Evolutionary conservation across 2,888 invertebrate species (phyloP).

Genomic region (Therioaphis trifolii): DNA sequence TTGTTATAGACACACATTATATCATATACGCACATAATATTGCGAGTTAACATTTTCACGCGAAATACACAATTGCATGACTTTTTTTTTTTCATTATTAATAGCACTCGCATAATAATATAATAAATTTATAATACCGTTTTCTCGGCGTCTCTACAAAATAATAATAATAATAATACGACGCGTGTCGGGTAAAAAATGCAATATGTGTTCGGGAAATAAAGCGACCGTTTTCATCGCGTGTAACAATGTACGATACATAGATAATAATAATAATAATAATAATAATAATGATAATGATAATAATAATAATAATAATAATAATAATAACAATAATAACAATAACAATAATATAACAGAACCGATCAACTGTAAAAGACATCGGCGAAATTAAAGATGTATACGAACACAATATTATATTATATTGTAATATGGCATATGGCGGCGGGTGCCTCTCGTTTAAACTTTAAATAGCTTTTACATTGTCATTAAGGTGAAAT

Average conservation of each 20-base stretch:
- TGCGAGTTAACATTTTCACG: too few species aligned
- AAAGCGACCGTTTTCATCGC: not conserved
- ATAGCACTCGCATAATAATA: not conserved
- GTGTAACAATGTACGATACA: not conserved
- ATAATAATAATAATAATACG: not conserved
- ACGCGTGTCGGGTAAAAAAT: not conserved
- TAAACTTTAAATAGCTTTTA: not conserved
- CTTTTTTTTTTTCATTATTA: not conserved
- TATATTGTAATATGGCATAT: too few species aligned
- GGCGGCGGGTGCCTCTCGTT: not conserved
- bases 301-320: too few species aligned
- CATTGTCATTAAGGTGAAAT: too few species aligned
- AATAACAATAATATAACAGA: not conserved
- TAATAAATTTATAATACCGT: not conserved
- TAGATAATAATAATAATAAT: too few species aligned
- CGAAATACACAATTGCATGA: too few species aligned
- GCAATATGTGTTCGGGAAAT: not conserved
- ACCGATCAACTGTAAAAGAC: constrained; percentile 2
- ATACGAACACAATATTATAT: too few species aligned
- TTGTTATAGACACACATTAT: too few species aligned
- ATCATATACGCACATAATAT: too few species aligned
- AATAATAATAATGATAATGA: too few species aligned
- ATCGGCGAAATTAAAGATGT: not conserved
- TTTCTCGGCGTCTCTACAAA: not conserved
- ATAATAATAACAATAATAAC: too few species aligned